Base-by-base conservation (phyloP, 2,797 vertebrate genomes). In the Artibeus lituratus region DNA sequence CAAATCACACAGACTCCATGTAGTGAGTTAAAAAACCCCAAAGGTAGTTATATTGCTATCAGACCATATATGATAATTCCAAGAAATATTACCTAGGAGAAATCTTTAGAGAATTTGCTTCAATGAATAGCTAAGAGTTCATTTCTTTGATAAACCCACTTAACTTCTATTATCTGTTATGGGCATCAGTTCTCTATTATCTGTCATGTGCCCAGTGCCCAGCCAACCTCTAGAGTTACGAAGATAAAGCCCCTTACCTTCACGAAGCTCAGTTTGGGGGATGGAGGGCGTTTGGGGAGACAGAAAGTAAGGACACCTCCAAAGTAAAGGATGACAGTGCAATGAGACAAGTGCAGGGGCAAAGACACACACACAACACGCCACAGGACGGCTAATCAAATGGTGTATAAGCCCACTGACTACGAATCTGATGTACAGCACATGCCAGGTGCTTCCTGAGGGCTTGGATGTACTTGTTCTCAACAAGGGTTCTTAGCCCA, bases 61-160 rank as follows among this genome's bases (percentile, higher is more conserved):
- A 19, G 32, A 59, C 44, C 42, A 29, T 49, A 22, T 16, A n/a
- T 2, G 72, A 57, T 82, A 51, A 82, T 91, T 96, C 39, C 21
- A 47, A 90, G 77, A 94, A 90, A 32, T 32, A 76, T 88, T 73
- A 86, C 49, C 47, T 85, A 94, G 35, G 62, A 90, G 77, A 82
- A 47, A 29, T n/a, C 47, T 21, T 57, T 53, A 57, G 73, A 92
- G 92, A 88, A 74, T 78, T 67, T 47, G 18, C 81, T 83, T 88
- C 49, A 70, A 35, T 92, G 55, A 87, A 86, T 82, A 90, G 59
- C 88, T 82, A 53, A 90, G 51, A 85, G 92, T 88, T 90, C 59
- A 77, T 59, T 62, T 44, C 51, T 62, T 90, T 19, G 16, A 42
- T 53, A 90, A 92, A 35, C 59, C 21, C n/a, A 26, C 35, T 1